phyloP scores from a whole-genome alignment of 1,140 invertebrate species.

The Apolygus lucorum region DNA sequence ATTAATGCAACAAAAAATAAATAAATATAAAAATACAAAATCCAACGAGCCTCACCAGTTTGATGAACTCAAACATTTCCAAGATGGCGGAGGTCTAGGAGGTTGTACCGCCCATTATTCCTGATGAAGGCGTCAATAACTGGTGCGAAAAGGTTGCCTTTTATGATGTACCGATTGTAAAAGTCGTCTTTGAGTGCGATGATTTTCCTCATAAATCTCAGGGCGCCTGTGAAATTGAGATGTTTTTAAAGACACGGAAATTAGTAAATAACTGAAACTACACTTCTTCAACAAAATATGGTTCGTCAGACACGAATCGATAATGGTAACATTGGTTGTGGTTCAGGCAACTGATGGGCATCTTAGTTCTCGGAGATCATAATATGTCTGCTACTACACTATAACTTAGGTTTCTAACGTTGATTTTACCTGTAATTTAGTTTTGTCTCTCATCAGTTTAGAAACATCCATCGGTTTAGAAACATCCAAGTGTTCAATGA shows the following conservation, averaged over 20 bases:
- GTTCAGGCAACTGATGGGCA: no score
- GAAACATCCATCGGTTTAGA: no score
- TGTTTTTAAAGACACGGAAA: constrained; percentile 26
- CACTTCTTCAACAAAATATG: no score
- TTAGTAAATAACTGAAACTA: constrained; percentile 1
- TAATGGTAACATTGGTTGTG: no score
- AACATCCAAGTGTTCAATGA: no score
- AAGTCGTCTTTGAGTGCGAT: constrained; percentile 97
- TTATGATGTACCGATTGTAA: constrained; percentile 94
- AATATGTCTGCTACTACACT: no score
- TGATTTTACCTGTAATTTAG: no score
- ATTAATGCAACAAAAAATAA: no score
- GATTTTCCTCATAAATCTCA: constrained; percentile 94
- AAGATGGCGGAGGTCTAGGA: constrained; percentile 97
- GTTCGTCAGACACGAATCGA: no score
- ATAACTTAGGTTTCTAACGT: no score
- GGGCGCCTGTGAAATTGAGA: constrained; percentile 61
- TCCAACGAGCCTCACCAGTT: constrained; percentile 48
- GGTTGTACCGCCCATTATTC: constrained; percentile 96
- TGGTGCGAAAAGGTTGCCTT: constrained; percentile 89
- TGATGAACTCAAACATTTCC: constrained; percentile 99
- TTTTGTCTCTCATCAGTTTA: no score
- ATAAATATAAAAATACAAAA: neutral
- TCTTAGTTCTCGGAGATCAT: no score
- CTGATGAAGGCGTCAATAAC: constrained; percentile 92